Base-by-base conservation (phyloP, 2,888 invertebrate genomes). In the Brachypalpus laphriformis region DNA sequence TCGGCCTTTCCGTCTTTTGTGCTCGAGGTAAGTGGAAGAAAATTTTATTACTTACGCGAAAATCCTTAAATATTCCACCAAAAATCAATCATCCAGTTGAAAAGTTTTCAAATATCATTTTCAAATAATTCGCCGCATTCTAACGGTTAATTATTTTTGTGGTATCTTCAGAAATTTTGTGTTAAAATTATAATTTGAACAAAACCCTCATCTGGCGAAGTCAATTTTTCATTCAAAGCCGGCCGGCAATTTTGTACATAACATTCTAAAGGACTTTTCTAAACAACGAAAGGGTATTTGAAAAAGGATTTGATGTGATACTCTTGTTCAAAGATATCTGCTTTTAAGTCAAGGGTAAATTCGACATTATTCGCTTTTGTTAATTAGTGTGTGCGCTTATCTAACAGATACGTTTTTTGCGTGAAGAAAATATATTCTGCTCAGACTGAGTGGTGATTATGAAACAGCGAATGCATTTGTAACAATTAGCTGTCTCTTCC, bases 1-100 rank as follows among this genome's bases (percentile, higher is more conserved):
- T 90, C 90, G 89, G 90, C 89, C 92, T 92, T 92, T 92, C 91
- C 91, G 90, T 90, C 90, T 91, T 91, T 89, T 90, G 91, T 89
- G 90, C 90, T 92, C 91, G 90, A 90, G 90, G 91, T 92, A 91
- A 92, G 92, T 91, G 91, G 90, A 89, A 89, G 88, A 88, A 87
- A 88, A 87, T 88, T 88, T 88, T 88, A 88, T 88, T 87, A 86
- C 87, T 88, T 87, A 87, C 87, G 81, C 86, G 86, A 88, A 89
- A 89, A 90, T 90, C 89, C 85, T 81, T 75, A 88, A 89, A 88
- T 87, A 88, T 87, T 87, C 68, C 42, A 18, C 31, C 2, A 49
- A 56, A 81, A 71, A 16, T 72, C 47, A 76, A 68, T 65, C 86
- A 82, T 86, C 82, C 68, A 82, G n/a, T 42, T 59, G 14, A 57